These are phyloP conservation scores for Rugalucina vietnamica DNA, from an alignment of 2,888 invertebrate species.

Conservation along the genomic window DNA sequence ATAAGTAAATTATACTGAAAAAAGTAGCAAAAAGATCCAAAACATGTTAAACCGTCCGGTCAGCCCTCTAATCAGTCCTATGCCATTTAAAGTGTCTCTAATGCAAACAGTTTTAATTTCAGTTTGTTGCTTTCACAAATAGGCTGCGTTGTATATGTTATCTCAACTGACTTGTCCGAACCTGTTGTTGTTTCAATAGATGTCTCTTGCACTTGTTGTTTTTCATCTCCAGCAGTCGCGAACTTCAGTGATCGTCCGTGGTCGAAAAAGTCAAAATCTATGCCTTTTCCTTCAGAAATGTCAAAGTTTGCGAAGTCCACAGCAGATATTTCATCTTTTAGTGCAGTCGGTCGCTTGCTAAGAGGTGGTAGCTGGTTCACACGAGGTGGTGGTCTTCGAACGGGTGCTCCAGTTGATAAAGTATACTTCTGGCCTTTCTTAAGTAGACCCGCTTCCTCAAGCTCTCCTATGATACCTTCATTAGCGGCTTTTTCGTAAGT, in stretches of 20 bases:
- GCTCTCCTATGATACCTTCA: slow-evolving; percentile 37
- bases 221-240: too few species aligned
- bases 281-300: not conserved
- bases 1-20: too few species aligned
- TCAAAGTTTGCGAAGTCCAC: not conserved
- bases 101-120: not conserved
- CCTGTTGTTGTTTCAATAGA: not conserved
- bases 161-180: too few species aligned
- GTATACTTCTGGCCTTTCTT: slow-evolving; percentile 19
- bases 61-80: too few species aligned
- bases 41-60: too few species aligned
- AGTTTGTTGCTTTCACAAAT: not conserved
- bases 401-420: slow-evolving; percentile 31
- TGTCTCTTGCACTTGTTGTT: not conserved
- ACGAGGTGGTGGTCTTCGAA: not conserved
- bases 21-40: too few species aligned
- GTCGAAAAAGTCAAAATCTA: not conserved
- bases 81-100: not conserved
- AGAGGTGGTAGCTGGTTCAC: slow-evolving; percentile 1
- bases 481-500: not conserved
- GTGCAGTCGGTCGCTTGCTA: not conserved
- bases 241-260: not conserved
- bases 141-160: too few species aligned
- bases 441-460: slow-evolving; percentile 42
- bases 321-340: not conserved